These are phyloP conservation scores for Polypterus bichir DNA, from an alignment of 2,113 vertebrate species.

Conservation along the genomic window DNA sequence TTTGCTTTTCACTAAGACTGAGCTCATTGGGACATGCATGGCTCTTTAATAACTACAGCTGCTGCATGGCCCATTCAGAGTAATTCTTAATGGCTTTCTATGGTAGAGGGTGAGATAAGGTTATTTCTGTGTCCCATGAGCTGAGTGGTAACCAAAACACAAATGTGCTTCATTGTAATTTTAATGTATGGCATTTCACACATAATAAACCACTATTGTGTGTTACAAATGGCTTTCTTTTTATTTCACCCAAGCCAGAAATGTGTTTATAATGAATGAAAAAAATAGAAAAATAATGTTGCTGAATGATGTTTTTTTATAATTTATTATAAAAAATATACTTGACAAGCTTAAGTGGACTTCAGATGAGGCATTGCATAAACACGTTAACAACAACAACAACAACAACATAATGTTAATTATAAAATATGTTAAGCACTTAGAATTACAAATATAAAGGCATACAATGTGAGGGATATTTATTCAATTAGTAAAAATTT, in stretches of 20 bases:
- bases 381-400: too few species aligned
- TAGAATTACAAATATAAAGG: too few species aligned
- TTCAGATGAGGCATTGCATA: too few species aligned
- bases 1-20: constrained; percentile 49
- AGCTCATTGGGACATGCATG: constrained; percentile 50
- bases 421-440: too few species aligned
- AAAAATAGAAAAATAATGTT: background rate
- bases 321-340: background rate
- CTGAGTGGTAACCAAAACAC: background rate
- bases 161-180: constrained; percentile 7
- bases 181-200: constrained; percentile 8
- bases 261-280: background rate
- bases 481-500: too few species aligned
- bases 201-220: constrained; percentile 1
- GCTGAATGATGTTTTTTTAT: background rate
- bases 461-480: too few species aligned
- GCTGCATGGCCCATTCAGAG: constrained; percentile 47
- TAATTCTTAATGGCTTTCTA: constrained; percentile 57
- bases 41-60: constrained; percentile 57
- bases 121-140: constrained; percentile 1
- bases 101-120: constrained; percentile 4
- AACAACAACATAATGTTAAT: too few species aligned
- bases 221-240: background rate
- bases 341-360: too few species aligned
- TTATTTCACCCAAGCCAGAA: background rate